Conservation (phyloP, 2,113 vertebrate genomes). For the Oenanthe oenanthe region DNA sequence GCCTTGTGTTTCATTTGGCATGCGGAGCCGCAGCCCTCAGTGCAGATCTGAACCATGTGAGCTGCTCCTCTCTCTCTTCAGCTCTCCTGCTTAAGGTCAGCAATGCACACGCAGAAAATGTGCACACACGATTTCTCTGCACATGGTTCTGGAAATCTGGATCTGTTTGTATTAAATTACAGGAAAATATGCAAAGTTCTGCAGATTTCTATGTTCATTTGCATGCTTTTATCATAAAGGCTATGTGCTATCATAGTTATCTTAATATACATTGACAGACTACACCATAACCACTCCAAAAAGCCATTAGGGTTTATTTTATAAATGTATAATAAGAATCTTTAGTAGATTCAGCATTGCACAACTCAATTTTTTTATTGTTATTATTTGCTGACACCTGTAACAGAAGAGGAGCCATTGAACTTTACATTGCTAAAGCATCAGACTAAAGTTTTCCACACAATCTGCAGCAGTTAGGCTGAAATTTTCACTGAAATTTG, state of each 20-base stretch:
- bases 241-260: constrained; percentile 55
- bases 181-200: constrained; percentile 53
- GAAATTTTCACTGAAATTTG: background rate
- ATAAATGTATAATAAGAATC: constrained; percentile 38
- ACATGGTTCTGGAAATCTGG: constrained; percentile 5
- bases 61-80: background rate
- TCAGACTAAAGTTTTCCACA: background rate
- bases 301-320: constrained; percentile 55
- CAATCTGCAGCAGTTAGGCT: background rate
- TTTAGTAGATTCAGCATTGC: constrained; percentile 2
- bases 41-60: background rate
- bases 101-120: background rate
- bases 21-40: background rate
- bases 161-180: constrained; percentile 38
- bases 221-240: constrained; percentile 65
- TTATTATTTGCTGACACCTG: constrained; percentile 14
- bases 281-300: constrained; percentile 53
- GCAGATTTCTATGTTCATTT: constrained; percentile 59
- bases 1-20: constrained; percentile 30
- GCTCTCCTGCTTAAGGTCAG: background rate
- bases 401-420: background rate
- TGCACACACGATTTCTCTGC: background rate
- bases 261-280: constrained; percentile 63
- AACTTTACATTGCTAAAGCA: background rate
- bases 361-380: background rate